A percentile compares a stretch with the other conserved stretches of the same genome.
Conservation (phyloP, 2,888 invertebrate species). For the Chrysolina haemoptera region DNA sequence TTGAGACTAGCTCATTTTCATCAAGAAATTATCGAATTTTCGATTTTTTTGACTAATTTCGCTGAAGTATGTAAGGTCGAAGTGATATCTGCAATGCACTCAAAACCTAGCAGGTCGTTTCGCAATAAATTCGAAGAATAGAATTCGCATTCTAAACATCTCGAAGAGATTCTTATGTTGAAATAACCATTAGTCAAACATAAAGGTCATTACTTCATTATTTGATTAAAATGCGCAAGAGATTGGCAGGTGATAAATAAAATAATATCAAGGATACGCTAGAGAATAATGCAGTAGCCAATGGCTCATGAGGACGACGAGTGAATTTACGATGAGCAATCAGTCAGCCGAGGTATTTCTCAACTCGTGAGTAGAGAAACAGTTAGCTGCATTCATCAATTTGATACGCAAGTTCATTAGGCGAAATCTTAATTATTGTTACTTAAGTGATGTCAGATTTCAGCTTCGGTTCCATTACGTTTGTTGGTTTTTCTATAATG, state of each 20-base stretch:
- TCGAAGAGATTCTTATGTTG: slow-evolving; percentile 1
- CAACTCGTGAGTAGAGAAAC: slow-evolving; percentile 7
- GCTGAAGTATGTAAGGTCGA: not conserved
- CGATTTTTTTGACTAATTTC: not conserved
- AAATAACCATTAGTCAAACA: slow-evolving; percentile 18
- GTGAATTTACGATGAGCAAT: slow-evolving; percentile 15
- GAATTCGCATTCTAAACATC: slow-evolving; percentile 12
- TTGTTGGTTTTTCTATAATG: slow-evolving; percentile 18
- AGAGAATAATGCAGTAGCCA: slow-evolving; percentile 15
- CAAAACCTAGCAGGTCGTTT: not conserved
- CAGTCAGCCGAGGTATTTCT: slow-evolving; percentile 11
- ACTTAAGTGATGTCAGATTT: slow-evolving; percentile 1
- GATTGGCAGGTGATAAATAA: slow-evolving; percentile 13
- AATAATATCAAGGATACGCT: slow-evolving; percentile 5
- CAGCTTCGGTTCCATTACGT: slow-evolving; percentile 13
- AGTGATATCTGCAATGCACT: slow-evolving; percentile 13
- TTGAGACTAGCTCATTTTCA: no score
- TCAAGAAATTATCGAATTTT: not conserved
- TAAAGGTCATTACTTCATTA: slow-evolving; percentile 22
- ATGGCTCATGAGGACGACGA: slow-evolving; percentile 6
- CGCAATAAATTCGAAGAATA: slow-evolving; percentile 14
- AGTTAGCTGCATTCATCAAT: slow-evolving; percentile 15
- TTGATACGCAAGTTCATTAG: slow-evolving; percentile 15
- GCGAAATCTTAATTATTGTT: slow-evolving; percentile 18
- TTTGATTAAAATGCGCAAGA: slow-evolving; percentile 2